A percentile compares a stretch with the other conserved stretches of the same genome.
Evolutionary conservation across 2,888 invertebrate genomes (phyloP).

Genomic region (Doris montereyensis): DNA sequence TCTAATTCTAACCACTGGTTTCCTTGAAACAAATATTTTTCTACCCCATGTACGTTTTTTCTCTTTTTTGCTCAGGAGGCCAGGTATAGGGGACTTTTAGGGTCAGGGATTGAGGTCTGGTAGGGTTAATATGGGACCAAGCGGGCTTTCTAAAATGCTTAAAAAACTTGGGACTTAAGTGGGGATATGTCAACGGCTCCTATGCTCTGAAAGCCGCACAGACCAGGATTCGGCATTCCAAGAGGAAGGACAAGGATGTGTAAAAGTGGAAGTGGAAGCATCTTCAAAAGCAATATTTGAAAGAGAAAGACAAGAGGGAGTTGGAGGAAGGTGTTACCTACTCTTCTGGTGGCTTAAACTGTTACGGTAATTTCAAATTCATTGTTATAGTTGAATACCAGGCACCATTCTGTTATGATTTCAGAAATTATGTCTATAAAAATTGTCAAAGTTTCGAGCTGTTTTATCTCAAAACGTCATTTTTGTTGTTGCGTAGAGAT

Average conservation of each 20-base stretch:
- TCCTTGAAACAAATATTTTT: too few relatives aligned
- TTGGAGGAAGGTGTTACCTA: not conserved
- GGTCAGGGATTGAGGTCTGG: too few relatives aligned
- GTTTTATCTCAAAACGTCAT: not conserved
- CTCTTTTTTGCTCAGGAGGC: too few relatives aligned
- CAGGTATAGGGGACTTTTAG: too few relatives aligned
- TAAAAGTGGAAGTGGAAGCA: conserved; percentile 14
- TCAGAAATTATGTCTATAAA: not conserved
- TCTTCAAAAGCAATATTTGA: not conserved
- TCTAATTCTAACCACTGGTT: too few relatives aligned
- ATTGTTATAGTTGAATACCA: not conserved
- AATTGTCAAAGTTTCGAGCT: not conserved
- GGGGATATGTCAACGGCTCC: not conserved
- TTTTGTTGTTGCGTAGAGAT: not conserved
- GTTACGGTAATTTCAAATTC: not conserved
- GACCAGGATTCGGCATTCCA: not conserved
- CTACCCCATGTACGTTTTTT: too few relatives aligned
- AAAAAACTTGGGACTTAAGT: not conserved
- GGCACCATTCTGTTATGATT: not conserved
- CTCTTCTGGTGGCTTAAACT: not conserved
- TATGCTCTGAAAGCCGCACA: not conserved
- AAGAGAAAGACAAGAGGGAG: not conserved
- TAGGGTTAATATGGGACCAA: conserved; percentile 11
- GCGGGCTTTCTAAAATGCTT: not conserved
- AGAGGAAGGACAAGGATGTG: too few relatives aligned